Evolutionary conservation across 2,797 vertebrate species (phyloP), one percentile per base, ranked within the genome.

Genomic region (Margarornis squamiger): DNA sequence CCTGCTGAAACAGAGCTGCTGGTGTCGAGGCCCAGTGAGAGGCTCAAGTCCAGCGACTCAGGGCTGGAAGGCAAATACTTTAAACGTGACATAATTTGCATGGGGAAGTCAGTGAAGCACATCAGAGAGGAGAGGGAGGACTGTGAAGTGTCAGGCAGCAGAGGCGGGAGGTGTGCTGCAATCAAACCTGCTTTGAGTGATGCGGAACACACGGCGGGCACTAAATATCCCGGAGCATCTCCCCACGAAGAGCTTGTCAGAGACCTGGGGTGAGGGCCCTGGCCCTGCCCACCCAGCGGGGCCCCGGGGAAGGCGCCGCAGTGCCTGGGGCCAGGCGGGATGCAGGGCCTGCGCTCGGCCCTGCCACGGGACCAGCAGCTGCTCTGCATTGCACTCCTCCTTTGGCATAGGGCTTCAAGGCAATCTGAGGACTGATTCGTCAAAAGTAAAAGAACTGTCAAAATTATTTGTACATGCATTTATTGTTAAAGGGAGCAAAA

Each of bases 401-500:
- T 90, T 95, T 93, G 91, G 95, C 95, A 83, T 41, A 68, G 91
- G 75, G 92, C 92, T 95, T 90, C 57, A 93, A 93, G 94, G 89
- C 93, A 75, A 89, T 91, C 89, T 18, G 9, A 74, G 49, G 51
- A 91, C 66, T 84, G 74, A 90, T 80, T 95, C 61, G 77, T 89
- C 61, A 74, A 79, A 93, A 97, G 91, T 76, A 94, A 96, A 97
- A 82, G 93, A 95, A 78, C 88, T 95, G 92, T 95, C 88, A 87
- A 93, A 95, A 95, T 93, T 89, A 92, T 86, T 94, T 6, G 7
- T 95, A 97, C 95, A 95, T 97, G 96, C 94, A 95, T 96, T 96
- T 97, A 97, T 97, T 96, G 94, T 95, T 92, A 96, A 95, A 91
- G 49, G 91, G 74, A 93, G 92, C 85, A 90, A 93, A 94, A 97